Evolutionary conservation across 1,140 invertebrate genomes (phyloP).

Genomic region (Bombus impatiens): DNA sequence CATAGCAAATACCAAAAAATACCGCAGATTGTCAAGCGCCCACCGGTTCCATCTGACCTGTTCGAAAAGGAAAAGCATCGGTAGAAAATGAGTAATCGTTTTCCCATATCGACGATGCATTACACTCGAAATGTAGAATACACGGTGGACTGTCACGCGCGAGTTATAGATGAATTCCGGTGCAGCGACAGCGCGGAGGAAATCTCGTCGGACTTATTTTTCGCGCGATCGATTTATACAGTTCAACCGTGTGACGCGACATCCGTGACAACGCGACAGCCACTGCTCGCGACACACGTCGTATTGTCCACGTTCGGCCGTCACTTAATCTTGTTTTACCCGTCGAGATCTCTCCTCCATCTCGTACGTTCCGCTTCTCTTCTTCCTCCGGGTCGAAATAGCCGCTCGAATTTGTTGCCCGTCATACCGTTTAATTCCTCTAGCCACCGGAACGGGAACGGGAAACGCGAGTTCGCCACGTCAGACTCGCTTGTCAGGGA

Average conservation of each 20-base stretch:
- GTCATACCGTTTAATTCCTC: conserved; percentile 16
- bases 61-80: no score
- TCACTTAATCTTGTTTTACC: conserved; percentile 66
- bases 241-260: conserved; percentile 45
- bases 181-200: conserved; percentile 1
- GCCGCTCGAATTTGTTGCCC: conserved; percentile 53
- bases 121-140: not conserved
- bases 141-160: not conserved
- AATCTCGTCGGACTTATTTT: conserved; percentile 39
- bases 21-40: no score
- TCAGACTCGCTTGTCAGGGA: not conserved
- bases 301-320: conserved; percentile 60
- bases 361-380: not conserved
- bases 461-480: not conserved
- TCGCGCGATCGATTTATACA: conserved; percentile 64
- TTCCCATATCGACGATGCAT: conserved; percentile 21
- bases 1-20: not conserved
- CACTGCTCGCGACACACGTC: conserved; percentile 54
- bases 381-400: not conserved
- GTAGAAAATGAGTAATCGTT: conserved; percentile 27
- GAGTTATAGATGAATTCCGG: conserved; percentile 38
- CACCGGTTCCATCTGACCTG: not conserved
- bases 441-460: not conserved
- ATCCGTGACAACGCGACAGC: conserved; percentile 54
- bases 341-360: conserved; percentile 33